Base-by-base conservation (phyloP, 2,888 invertebrate genomes). In the Ctenicera cuprea region DNA sequence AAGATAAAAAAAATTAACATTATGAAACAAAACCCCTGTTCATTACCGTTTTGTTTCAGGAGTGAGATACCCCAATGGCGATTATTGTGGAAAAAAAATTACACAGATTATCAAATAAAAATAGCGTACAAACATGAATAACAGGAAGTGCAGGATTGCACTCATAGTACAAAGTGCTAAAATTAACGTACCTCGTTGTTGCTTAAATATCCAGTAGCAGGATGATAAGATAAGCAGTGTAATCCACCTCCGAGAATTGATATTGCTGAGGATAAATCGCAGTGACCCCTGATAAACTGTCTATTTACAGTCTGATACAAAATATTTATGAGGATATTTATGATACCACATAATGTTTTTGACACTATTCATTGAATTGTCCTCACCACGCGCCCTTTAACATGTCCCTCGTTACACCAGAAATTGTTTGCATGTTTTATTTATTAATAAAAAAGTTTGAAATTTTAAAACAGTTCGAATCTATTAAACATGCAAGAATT, bases 151-250 rank as follows among this genome's bases (percentile, higher is more conserved):
- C 16, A 48, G n/a, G 7, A 14, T 12, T 16, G 14, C 43, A 45
- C 43, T 14, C 14, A 45, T 14, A 45, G 14, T 12, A 45, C 14
- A 45, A 45, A n/a, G 48, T 14, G 48, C 33, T 50, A 54, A 71
- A 54, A 43, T 45, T 61, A 45, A 66, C 71, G 37, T 71, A 71
- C 71, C 71, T 71, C 37, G 43, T 26, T 33, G 20, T 20, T 22
- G 57, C 57, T 22, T 26, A 71, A 65, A 45, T 57, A 66, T 64
- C 67, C 73, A 69, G 77, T 76, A 77, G 75, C 73, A 20, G 70
- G 8, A 33, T 50, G 78, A 78, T 78, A 76, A 78, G 78, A 78
- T 78, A 78, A 75, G 52, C 64, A 64, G 66, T 68, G 74, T 76
- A 76, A 78, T 77, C 76, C 76, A 72, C 43, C 63, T 54, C 66